These are phyloP conservation scores for Gallinago undulata DNA, from an alignment of 2,113 vertebrate species.

Conservation along the genomic window DNA sequence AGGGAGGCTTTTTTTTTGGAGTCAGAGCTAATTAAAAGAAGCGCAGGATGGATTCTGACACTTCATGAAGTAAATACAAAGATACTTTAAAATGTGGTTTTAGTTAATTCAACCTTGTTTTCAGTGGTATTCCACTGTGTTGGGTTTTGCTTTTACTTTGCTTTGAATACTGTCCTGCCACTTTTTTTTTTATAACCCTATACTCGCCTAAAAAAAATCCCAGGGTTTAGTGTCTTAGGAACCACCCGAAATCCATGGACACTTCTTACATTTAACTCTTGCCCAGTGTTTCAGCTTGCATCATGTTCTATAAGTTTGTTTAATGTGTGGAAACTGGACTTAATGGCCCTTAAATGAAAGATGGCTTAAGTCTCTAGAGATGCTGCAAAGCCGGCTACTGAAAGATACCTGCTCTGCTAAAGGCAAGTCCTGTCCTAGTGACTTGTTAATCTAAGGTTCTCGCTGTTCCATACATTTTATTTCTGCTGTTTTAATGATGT, in stretches of 20 bases:
- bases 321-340: background rate
- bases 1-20: conserved; percentile 7
- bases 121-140: background rate
- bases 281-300: background rate
- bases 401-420: background rate
- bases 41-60: background rate
- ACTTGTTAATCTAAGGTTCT: background rate
- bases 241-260: background rate
- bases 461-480: background rate
- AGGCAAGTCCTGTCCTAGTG: background rate
- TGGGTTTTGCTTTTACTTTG: background rate
- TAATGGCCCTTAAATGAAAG: background rate
- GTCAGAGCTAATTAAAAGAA: conserved; percentile 52
- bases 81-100: background rate
- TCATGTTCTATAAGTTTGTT: background rate
- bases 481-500: background rate
- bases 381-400: background rate
- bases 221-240: background rate
- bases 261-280: background rate
- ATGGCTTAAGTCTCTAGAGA: background rate
- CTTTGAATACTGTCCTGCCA: background rate
- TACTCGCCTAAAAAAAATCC: background rate
- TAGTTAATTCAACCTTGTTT: background rate
- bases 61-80: background rate
- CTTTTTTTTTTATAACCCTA: background rate